phyloP scores from a whole-genome alignment of 2,888 invertebrate species.

The Drosophila rubida region DNA sequence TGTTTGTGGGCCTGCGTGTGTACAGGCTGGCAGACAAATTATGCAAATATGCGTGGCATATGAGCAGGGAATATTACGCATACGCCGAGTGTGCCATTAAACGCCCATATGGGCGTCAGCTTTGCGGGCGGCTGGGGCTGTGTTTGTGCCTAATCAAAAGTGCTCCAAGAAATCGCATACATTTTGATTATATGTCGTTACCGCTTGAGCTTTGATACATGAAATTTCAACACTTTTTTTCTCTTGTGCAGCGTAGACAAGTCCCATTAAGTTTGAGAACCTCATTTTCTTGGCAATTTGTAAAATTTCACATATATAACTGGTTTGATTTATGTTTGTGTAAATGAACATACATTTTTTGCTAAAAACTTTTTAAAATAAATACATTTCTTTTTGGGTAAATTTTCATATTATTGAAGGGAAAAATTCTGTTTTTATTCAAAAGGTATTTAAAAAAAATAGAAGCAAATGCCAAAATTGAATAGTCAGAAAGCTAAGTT shows the following conservation, averaged over 20 bases:
- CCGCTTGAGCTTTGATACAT: constrained; percentile 24
- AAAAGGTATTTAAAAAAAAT: too few relatives aligned
- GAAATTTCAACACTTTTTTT: constrained; percentile 38
- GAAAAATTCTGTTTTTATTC: too few relatives aligned
- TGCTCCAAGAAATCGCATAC: constrained; percentile 45
- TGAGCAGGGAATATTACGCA: constrained; percentile 72
- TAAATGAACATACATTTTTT: too few relatives aligned
- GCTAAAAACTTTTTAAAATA: too few relatives aligned
- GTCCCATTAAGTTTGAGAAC: neutral
- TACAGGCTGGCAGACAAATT: constrained; percentile 60
- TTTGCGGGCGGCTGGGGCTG: neutral
- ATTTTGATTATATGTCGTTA: constrained; percentile 50
- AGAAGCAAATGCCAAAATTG: too few relatives aligned
- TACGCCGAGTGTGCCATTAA: constrained; percentile 75
- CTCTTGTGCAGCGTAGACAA: neutral
- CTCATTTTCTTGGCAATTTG: neutral
- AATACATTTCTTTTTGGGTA: too few relatives aligned
- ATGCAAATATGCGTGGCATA: constrained; percentile 74
- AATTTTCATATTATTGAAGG: too few relatives aligned
- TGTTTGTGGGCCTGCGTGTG: constrained; percentile 9
- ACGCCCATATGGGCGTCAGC: constrained; percentile 40
- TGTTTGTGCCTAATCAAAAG: constrained; percentile 67
- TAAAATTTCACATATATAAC: neutral
- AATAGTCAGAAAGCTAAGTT: too few relatives aligned
- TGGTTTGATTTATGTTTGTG: neutral